Evolutionary conservation across 2,113 vertebrate genomes (phyloP).

Genomic region (Carlito syrichta): DNA sequence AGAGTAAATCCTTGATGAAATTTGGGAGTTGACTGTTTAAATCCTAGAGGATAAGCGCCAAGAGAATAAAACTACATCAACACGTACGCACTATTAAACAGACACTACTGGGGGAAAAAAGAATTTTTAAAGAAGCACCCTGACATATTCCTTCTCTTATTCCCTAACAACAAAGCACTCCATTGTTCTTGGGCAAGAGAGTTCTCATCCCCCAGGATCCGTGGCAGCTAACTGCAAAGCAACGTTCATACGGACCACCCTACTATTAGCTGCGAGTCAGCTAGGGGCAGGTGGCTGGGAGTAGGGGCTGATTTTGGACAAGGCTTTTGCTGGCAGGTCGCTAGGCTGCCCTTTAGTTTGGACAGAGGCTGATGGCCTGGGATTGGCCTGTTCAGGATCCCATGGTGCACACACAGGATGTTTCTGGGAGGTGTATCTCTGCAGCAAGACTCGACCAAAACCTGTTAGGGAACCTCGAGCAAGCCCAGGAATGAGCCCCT

Average conservation of each 20-base stretch:
- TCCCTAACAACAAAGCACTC: not conserved
- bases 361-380: not conserved
- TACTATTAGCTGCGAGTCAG: not conserved
- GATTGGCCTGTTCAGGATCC: not conserved
- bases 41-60: not conserved
- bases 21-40: not conserved
- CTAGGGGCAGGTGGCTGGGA: not conserved
- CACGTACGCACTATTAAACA: not conserved
- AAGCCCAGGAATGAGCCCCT: not conserved
- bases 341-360: not conserved
- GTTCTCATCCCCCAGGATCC: not conserved
- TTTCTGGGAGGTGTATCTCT: not conserved
- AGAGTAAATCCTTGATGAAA: not conserved
- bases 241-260: rapidly evolving
- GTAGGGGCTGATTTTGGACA: rapidly evolving
- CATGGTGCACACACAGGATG: rapidly evolving
- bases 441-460: not conserved
- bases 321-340: not conserved
- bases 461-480: not conserved
- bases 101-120: not conserved
- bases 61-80: not conserved
- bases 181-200: not conserved
- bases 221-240: not conserved
- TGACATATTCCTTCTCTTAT: not conserved
- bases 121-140: not conserved